Evolutionary conservation across 2,888 invertebrate genomes (phyloP).

Genomic region (Diabrotica balteata): DNA sequence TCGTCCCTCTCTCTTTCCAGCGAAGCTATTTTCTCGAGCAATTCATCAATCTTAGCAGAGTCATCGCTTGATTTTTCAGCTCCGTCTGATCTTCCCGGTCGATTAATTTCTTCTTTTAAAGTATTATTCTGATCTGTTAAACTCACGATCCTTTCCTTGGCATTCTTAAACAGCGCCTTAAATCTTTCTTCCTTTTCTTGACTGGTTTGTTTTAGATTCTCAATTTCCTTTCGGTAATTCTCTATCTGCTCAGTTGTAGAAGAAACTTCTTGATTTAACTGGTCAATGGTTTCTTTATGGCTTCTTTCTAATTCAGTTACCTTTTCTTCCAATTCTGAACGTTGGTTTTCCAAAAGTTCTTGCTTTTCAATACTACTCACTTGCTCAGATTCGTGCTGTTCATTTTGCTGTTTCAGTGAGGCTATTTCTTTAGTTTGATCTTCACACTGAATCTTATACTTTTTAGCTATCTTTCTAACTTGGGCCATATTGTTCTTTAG

Average conservation of each 20-base stretch:
- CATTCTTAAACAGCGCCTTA: conserved; percentile 71
- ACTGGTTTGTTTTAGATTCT: conserved; percentile 56
- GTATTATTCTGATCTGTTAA: conserved; percentile 74
- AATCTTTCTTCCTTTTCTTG: conserved; percentile 61
- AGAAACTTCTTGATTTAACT: conserved; percentile 60
- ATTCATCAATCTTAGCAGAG: conserved; percentile 49
- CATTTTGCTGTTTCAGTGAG: conserved; percentile 50
- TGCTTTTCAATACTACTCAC: conserved; percentile 59
- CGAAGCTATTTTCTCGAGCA: conserved; percentile 69
- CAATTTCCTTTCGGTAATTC: conserved; percentile 64
- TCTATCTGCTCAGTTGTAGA: conserved; percentile 63
- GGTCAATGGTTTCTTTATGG: conserved; percentile 61
- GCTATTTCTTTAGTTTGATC: conserved; percentile 74
- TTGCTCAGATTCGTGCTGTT: conserved; percentile 64
- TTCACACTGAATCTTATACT: conserved; percentile 87
- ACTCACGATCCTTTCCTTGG: conserved; percentile 76
- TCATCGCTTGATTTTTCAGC: conserved; percentile 60
- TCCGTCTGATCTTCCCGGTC: conserved; percentile 50
- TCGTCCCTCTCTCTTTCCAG: conserved; percentile 72
- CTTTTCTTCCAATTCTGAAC: conserved; percentile 59
- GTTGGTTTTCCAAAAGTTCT: conserved; percentile 62
- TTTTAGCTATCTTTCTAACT: conserved; percentile 88
- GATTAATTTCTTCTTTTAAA: conserved; percentile 64
- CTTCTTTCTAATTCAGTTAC: conserved; percentile 59
- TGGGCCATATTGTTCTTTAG: conserved; percentile 59